These are phyloP conservation scores for Mustela erminea DNA, from an alignment of 2,797 vertebrate species.

Conservation along the genomic window DNA sequence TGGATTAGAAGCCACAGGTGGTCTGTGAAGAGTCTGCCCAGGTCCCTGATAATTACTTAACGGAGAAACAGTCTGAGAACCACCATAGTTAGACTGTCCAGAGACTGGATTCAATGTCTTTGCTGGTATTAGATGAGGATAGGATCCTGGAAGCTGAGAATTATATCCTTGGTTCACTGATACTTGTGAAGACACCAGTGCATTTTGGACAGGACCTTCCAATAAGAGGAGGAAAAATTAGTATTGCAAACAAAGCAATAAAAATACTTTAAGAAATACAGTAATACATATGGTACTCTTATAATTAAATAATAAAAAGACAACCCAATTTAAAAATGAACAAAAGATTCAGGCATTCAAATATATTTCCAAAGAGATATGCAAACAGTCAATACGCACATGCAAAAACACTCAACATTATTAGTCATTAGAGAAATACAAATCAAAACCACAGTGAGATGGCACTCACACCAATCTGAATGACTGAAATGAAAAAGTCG, in stretches of 20 bases:
- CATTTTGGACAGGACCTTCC: slow-evolving; percentile 94
- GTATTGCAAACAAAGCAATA: slow-evolving; percentile 54
- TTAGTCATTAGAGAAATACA: slow-evolving; percentile 24
- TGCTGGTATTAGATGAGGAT: slow-evolving; percentile 87
- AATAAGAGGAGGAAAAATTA: slow-evolving; percentile 74
- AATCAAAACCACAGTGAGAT: slow-evolving; percentile 6
- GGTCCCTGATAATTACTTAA: slow-evolving; percentile 89
- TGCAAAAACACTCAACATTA: neutral
- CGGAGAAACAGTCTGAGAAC: slow-evolving; percentile 89
- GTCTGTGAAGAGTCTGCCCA: slow-evolving; percentile 90
- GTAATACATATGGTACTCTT: neutral
- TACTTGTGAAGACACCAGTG: slow-evolving; percentile 88
- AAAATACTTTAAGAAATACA: slow-evolving; percentile 43
- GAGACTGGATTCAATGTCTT: slow-evolving; percentile 90
- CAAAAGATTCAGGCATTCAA: slow-evolving; percentile 44
- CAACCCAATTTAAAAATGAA: slow-evolving; percentile 45
- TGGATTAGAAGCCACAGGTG: slow-evolving; percentile 87
- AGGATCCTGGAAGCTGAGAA: slow-evolving; percentile 88
- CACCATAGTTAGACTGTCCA: slow-evolving; percentile 90
- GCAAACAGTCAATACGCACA: neutral
- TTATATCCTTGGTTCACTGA: slow-evolving; percentile 87
- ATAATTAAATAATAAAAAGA: slow-evolving; percentile 33
- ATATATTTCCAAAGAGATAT: slow-evolving; percentile 49
- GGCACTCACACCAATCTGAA: neutral
- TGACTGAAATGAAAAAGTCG: neutral